These are phyloP conservation scores for Aepyceros melampus DNA, from an alignment of 2,113 vertebrate species.

Conservation along the genomic window DNA sequence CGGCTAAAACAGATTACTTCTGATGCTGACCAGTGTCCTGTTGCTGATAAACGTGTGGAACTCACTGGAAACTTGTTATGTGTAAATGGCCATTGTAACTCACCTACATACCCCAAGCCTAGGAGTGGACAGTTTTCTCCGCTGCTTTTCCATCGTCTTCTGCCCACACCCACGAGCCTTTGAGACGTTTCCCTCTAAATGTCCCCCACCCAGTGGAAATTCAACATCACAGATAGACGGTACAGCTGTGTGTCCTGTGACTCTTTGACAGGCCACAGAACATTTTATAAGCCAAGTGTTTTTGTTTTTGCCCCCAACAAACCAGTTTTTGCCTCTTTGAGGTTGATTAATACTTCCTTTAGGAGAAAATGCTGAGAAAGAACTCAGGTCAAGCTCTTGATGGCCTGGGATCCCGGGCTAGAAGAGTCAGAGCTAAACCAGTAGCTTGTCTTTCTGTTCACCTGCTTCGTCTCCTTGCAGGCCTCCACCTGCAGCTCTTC, in stretches of 20 bases:
- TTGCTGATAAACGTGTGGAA: background rate
- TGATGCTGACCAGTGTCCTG: background rate
- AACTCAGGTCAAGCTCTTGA: too few species aligned
- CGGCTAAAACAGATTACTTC: background rate
- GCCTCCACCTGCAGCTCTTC: background rate
- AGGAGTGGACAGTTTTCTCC: background rate
- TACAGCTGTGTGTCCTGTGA: background rate
- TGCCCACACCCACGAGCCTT: background rate
- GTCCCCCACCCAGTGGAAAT: background rate
- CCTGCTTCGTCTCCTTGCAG: background rate
- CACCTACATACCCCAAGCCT: too few species aligned
- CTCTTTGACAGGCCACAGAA: background rate
- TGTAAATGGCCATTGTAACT: background rate
- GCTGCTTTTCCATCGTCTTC: background rate
- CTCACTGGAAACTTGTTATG: background rate
- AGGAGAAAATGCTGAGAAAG: background rate
- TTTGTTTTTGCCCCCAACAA: background rate
- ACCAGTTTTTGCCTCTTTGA: background rate
- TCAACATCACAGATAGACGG: background rate
- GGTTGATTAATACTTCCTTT: too few species aligned
- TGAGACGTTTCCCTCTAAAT: background rate
- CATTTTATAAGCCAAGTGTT: background rate
- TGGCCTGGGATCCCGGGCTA: fast-evolving
- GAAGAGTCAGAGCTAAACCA: background rate
- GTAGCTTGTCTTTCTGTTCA: background rate